Base-by-base conservation (phyloP, 2,888 invertebrate genomes). In the Drosophila barbarae region DNA sequence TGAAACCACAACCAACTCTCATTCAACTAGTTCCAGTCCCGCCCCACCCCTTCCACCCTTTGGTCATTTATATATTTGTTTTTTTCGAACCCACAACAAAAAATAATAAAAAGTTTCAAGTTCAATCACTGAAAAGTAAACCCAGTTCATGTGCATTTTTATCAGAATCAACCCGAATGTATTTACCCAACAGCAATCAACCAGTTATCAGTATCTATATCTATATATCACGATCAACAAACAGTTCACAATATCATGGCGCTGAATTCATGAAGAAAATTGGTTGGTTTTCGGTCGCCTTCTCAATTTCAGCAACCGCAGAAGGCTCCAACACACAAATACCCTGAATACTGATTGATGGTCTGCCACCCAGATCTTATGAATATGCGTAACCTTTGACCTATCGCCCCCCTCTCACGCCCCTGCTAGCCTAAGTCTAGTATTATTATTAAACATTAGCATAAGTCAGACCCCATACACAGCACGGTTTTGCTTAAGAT, bases 281-380 rank as follows among this genome's bases (percentile, higher is more conserved):
- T 88, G 89, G 89, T 89, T 89, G 89, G 89, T 87, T 89, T 88
- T 91, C 92, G 91, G 93, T 93, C 93, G 93, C 94, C 94, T 94
- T 94, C 94, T 94, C 93, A 92, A 91, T 92, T 77, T 94, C 94
- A 93, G 93, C 94, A 93, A 92, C 93, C 93, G 94, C 93, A 93
- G 94, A 93, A 94, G 94, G 93, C 92, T 92, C 92, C 92, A 86
- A 26, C 26, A 26, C 26, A 1, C 42, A 87, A 41, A 49, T 26
- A 28, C 28, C 59, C 35, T 28, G 28, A 84, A 75, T 73, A 74
- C 77, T 81, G 77, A 81, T 76, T 76, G 77, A 83, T 83, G 61
- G 51, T 58, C 39, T 58, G 32, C 21, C 32, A 32, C 32, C 32
- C 21, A 47, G 46, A 32, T 47, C 46, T 32, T 32, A 47, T 32